Evolutionary conservation across 2,888 invertebrate genomes (phyloP).

Genomic region (Limnephilus lunatus): DNA sequence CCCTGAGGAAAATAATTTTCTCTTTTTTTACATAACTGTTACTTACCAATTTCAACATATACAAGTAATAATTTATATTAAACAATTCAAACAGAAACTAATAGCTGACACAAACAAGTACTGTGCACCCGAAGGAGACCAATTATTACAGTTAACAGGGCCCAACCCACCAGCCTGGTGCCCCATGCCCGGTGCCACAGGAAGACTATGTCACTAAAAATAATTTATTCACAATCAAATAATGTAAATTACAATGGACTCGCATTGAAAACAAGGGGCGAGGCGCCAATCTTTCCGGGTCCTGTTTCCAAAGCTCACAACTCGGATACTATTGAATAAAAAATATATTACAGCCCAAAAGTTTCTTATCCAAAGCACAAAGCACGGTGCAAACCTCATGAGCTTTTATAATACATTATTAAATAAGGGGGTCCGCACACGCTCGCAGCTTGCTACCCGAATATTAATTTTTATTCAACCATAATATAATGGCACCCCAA

Average conservation of each 20-base stretch:
- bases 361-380: background rate
- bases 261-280: background rate
- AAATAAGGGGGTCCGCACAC: background rate
- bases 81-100: no score
- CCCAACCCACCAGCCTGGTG: background rate
- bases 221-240: background rate
- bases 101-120: background rate
- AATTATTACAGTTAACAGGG: background rate
- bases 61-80: background rate
- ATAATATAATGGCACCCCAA: background rate
- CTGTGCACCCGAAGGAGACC: background rate
- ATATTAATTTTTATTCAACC: background rate
- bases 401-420: background rate
- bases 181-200: background rate
- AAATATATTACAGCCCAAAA: background rate
- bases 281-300: background rate
- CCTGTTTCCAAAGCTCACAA: background rate
- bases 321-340: background rate
- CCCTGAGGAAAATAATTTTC: no score
- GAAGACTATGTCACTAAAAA: conserved; percentile 3
- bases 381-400: background rate
- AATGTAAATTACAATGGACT: background rate
- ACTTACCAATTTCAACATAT: no score
- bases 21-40: no score
- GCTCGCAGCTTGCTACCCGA: background rate